Conservation (phyloP, 2,888 invertebrate species). For the Calliopum simillimum region DNA sequence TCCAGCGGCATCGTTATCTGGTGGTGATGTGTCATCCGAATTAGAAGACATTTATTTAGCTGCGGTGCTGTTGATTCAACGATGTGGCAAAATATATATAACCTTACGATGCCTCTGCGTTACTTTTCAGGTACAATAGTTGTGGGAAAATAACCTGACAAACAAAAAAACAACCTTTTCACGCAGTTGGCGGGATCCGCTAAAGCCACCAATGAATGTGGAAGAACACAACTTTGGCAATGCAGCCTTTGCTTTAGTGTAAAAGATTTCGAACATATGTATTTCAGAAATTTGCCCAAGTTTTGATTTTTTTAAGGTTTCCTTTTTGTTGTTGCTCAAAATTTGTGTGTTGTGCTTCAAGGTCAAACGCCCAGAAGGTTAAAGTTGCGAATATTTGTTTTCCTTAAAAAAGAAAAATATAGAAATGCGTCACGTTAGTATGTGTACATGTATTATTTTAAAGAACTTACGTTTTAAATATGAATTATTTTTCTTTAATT, state of each 20-base stretch:
- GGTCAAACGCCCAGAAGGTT: constrained; percentile 2
- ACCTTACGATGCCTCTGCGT: neutral
- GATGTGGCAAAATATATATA: constrained; percentile 21
- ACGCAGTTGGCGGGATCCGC: constrained; percentile 41
- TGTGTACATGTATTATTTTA: no score
- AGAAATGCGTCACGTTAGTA: no score
- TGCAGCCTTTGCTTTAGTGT: no score
- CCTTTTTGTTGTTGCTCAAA: neutral
- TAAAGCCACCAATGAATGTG: constrained; percentile 42
- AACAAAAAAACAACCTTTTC: constrained; percentile 45
- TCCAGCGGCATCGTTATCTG: constrained; percentile 42
- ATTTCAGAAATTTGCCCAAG: no score
- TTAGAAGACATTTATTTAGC: constrained; percentile 33
- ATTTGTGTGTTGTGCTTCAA: constrained; percentile 10
- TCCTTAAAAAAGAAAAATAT: no score
- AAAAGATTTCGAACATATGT: no score
- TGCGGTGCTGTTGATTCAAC: neutral
- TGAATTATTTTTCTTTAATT: no score
- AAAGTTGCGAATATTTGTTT: no score
- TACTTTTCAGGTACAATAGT: constrained; percentile 5
- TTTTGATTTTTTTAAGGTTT: no score
- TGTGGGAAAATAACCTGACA: constrained; percentile 13
- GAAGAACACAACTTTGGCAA: constrained; percentile 1
- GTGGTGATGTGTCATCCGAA: constrained; percentile 38
- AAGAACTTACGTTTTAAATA: no score